Percentiles rank a stretch among this genome's conserved stretches.
Conservation (phyloP, 2,797 vertebrate genomes). For the Cossypha niveicapilla region DNA sequence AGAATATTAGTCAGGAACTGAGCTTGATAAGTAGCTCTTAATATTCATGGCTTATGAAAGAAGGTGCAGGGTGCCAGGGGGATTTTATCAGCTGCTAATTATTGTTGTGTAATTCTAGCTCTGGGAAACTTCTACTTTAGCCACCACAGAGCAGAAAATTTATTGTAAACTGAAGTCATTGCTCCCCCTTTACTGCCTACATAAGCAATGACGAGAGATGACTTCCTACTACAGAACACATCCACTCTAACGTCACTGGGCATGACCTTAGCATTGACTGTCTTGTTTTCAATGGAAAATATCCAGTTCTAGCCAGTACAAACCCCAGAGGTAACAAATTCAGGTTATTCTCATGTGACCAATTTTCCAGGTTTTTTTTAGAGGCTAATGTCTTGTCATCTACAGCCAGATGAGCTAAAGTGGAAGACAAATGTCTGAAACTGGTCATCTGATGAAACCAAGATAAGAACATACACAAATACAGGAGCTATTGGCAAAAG, state of each 20-base stretch:
- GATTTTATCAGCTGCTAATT: constrained; percentile 34
- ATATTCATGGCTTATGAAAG: neutral
- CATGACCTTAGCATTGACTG: constrained; percentile 39
- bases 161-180: neutral
- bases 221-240: neutral
- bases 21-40: constrained; percentile 1
- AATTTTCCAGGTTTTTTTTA: constrained; percentile 6
- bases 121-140: neutral
- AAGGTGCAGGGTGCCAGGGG: neutral
- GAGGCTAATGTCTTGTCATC: neutral
- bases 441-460: neutral
- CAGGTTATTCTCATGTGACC: constrained; percentile 44
- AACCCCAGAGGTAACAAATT: constrained; percentile 60
- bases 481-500: neutral
- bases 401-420: neutral
- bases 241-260: constrained; percentile 22
- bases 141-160: neutral
- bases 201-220: neutral
- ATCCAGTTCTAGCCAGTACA: constrained; percentile 64
- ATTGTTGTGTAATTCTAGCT: neutral
- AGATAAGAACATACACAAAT: neutral
- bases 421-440: constrained; percentile 7
- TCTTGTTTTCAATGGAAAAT: constrained; percentile 65
- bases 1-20: neutral
- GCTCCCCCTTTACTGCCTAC: neutral